Conservation (phyloP, 2,888 invertebrate genomes). For the Smittia sp. region DNA sequence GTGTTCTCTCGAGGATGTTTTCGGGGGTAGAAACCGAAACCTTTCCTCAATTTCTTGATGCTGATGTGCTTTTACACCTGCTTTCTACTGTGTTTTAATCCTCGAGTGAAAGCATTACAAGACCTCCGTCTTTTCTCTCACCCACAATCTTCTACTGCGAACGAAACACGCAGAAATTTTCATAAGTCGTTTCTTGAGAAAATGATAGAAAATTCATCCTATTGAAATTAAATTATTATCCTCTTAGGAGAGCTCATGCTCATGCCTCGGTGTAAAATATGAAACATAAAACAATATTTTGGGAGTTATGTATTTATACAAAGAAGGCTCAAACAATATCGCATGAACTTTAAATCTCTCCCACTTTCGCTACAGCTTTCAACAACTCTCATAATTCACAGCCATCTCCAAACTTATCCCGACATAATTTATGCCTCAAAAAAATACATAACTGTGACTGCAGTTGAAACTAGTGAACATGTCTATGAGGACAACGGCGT, state of each 20-base stretch:
- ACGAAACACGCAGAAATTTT: slow-evolving; percentile 4
- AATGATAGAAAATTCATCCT: slow-evolving; percentile 35
- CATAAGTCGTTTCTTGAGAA: background rate
- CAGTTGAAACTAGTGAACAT: no score
- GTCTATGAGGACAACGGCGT: background rate
- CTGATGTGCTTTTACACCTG: slow-evolving; percentile 31
- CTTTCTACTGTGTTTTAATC: slow-evolving; percentile 29
- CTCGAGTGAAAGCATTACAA: slow-evolving; percentile 23
- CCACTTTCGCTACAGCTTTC: no score
- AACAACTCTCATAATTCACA: background rate
- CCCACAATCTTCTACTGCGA: background rate
- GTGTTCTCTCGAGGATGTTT: background rate
- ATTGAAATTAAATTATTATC: slow-evolving; percentile 36
- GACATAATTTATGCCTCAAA: slow-evolving; percentile 9
- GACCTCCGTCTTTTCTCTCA: background rate
- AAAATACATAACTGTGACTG: no score
- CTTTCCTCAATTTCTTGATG: background rate
- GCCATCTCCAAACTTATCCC: background rate
- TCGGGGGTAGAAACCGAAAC: background rate
- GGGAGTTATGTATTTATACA: no score
- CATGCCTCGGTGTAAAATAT: background rate
- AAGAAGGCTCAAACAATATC: background rate
- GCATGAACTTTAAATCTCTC: no score
- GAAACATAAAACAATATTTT: background rate
- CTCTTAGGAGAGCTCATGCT: slow-evolving; percentile 9